A percentile compares a stretch with the other conserved stretches of the same genome.
Conservation (phyloP, 2,113 vertebrate genomes). For the Tinamus guttatus region DNA sequence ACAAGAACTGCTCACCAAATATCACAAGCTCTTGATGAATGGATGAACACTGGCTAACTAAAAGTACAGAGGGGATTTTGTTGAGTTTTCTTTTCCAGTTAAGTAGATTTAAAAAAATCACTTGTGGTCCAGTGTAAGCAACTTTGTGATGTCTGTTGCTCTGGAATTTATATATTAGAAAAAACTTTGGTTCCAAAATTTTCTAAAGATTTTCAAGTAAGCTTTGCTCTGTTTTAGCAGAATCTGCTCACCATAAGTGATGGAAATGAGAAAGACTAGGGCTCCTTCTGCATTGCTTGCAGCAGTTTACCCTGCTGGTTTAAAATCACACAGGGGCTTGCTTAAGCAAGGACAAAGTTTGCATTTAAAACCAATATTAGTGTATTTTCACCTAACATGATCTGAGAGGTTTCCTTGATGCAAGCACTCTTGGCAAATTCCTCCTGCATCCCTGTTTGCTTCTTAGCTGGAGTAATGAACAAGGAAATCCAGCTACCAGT, state of each 20-base stretch:
- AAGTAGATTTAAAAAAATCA: conserved; percentile 20
- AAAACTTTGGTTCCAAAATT: conserved; percentile 59
- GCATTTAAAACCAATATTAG: background rate
- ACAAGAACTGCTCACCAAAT: background rate
- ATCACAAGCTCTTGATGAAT: background rate
- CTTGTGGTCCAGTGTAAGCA: conserved; percentile 66
- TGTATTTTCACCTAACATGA: background rate
- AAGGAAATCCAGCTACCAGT: background rate
- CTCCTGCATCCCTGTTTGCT: background rate
- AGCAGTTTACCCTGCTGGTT: background rate
- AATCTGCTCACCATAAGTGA: background rate
- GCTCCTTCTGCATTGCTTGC: background rate
- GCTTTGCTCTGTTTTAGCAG: conserved; percentile 22
- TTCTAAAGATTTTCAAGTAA: conserved; percentile 55
- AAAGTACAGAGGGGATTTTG: background rate
- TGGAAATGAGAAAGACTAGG: background rate
- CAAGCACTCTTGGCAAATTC: background rate
- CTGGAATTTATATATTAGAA: conserved; percentile 63
- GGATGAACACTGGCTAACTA: background rate
- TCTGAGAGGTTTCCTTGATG: background rate
- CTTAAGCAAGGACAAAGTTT: background rate
- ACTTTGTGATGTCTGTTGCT: conserved; percentile 52
- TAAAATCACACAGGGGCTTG: background rate
- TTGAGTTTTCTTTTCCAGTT: background rate
- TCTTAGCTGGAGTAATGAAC: background rate